A percentile compares a stretch with the other conserved stretches of the same genome.
These are phyloP conservation scores for Xestia sexstrigata DNA, from an alignment of 2,888 invertebrate species.

Conservation along the genomic window DNA sequence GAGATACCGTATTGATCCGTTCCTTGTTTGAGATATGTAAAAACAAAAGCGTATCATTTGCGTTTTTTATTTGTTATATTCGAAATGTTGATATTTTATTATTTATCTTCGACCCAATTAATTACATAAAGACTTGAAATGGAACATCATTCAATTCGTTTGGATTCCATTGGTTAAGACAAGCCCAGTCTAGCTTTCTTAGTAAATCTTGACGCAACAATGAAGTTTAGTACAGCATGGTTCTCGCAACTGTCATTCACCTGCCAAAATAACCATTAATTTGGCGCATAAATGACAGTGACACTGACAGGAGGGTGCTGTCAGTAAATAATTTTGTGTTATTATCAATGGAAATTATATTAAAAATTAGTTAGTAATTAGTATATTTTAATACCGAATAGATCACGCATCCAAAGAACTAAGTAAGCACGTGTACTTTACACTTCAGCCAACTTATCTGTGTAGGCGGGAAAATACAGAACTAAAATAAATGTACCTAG, in stretches of 20 bases:
- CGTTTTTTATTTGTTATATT: background rate
- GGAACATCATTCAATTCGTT: background rate
- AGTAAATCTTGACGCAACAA: background rate
- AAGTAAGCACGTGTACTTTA: background rate
- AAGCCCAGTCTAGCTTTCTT: background rate
- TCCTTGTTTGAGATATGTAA: constrained; percentile 21
- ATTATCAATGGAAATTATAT: background rate
- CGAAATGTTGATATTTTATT: background rate
- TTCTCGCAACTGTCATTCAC: background rate
- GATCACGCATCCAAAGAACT: background rate
- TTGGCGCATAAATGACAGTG: background rate
- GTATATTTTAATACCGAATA: background rate
- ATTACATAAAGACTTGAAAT: background rate
- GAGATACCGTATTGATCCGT: constrained; percentile 50
- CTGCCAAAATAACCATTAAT: background rate
- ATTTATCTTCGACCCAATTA: background rate
- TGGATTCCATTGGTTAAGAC: background rate
- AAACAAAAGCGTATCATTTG: constrained; percentile 17
- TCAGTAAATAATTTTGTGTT: background rate
- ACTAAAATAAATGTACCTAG: no score
- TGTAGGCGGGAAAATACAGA: no score
- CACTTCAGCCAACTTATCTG: no score
- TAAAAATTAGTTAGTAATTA: no score
- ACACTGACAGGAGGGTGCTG: background rate
- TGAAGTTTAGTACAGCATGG: background rate